phyloP scores from a whole-genome alignment of 1,140 invertebrate genomes.

The Daktulosphaira vitifoliae region DNA sequence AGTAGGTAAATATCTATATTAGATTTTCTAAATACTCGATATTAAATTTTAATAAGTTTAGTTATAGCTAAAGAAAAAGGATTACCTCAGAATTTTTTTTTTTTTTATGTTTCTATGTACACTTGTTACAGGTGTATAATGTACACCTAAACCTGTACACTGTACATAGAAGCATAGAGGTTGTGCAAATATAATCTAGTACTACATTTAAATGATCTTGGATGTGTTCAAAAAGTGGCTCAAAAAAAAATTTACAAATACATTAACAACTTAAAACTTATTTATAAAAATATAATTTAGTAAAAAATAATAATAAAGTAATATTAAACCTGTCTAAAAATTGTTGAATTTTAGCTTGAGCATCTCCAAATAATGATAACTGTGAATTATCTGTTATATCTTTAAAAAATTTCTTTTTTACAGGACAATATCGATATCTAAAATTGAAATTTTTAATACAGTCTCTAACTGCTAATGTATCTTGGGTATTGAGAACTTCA shows the following conservation, averaged over 20 bases:
- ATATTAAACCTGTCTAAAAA: slow-evolving; percentile 57
- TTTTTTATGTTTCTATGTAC: too few relatives aligned
- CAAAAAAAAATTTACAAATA: background rate
- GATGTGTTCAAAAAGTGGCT: too few relatives aligned
- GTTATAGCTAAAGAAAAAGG: too few relatives aligned
- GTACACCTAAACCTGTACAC: too few relatives aligned
- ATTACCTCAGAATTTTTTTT: too few relatives aligned
- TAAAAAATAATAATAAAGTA: background rate
- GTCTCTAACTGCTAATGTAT: slow-evolving; percentile 68
- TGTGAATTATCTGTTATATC: slow-evolving; percentile 43
- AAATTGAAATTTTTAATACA: slow-evolving; percentile 62
- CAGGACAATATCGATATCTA: slow-evolving; percentile 60
- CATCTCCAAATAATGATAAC: slow-evolving; percentile 53
- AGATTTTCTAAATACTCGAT: too few relatives aligned
- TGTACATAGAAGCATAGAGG: too few relatives aligned
- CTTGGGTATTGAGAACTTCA: slow-evolving; percentile 64
- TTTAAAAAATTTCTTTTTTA: slow-evolving; percentile 69
- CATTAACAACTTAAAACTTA: background rate
- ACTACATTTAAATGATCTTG: too few relatives aligned
- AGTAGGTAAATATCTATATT: too few relatives aligned
- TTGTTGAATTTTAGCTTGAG: slow-evolving; percentile 61
- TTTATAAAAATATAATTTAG: background rate
- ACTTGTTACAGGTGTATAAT: too few relatives aligned
- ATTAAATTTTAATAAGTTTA: too few relatives aligned
- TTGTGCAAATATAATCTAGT: too few relatives aligned